Evolutionary conservation across 2,113 vertebrate genomes (phyloP).

Genomic region (Crotalus horridus): DNA sequence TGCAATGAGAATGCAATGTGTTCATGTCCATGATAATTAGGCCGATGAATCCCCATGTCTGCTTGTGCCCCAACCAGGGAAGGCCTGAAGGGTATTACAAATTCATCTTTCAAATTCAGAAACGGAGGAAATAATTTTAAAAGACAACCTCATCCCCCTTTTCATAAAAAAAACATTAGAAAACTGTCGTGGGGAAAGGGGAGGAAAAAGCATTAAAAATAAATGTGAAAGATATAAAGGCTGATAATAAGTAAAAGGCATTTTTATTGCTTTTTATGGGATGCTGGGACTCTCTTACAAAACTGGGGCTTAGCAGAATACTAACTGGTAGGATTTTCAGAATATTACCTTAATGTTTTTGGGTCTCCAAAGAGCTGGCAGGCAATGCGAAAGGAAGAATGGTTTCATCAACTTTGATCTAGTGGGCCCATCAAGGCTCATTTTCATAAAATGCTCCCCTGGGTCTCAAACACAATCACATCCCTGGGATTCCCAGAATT

Average conservation of each 20-base stretch:
- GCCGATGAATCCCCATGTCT: accelerated
- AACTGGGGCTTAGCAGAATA: constrained; percentile 55
- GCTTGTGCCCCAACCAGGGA: accelerated
- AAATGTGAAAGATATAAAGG: constrained; percentile 42
- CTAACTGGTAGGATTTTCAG: constrained; percentile 54
- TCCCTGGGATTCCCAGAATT: neutral
- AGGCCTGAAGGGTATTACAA: neutral
- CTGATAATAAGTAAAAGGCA: constrained; percentile 59
- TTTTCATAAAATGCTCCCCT: neutral
- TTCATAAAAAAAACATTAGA: neutral
- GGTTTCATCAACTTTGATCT: accelerated
- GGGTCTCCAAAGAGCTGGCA: constrained; percentile 37
- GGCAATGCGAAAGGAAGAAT: neutral
- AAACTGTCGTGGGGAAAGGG: neutral
- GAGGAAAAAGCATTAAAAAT: constrained; percentile 33
- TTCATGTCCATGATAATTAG: neutral
- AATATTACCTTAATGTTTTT: constrained; percentile 38
- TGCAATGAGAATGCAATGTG: neutral
- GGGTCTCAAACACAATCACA: neutral
- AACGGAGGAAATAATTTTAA: neutral
- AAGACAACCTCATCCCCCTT: neutral
- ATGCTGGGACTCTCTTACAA: constrained; percentile 61
- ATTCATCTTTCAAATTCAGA: constrained; percentile 3
- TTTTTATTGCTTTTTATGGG: constrained; percentile 68
- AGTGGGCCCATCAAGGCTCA: neutral